Conservation (phyloP, 2,797 vertebrate genomes). For the Thaleichthys pacificus region DNA sequence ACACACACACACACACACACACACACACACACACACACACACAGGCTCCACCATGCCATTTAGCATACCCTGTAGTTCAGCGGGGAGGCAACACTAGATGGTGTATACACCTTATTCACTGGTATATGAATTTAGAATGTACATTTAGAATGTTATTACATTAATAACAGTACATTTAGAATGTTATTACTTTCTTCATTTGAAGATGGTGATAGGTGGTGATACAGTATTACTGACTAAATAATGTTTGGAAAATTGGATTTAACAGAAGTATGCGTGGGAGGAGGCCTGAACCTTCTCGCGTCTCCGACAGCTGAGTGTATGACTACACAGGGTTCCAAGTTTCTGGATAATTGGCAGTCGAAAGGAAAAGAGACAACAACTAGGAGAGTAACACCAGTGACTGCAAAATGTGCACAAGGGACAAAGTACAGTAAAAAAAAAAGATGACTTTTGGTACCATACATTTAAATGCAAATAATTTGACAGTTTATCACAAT, state of each 20-base stretch:
- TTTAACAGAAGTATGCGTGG: not conserved
- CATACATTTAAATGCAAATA: slow-evolving; percentile 5
- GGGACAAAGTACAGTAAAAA: not conserved
- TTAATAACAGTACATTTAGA: not conserved
- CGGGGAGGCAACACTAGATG: not conserved
- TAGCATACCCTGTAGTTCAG: not conserved
- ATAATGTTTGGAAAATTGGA: not conserved
- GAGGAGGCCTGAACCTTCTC: slow-evolving; percentile 7
- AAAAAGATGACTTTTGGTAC: not conserved
- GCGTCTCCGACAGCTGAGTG: slow-evolving; percentile 31
- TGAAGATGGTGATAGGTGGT: not conserved
- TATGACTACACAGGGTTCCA: slow-evolving; percentile 12
- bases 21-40: not conserved
- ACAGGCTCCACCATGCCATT: not conserved
- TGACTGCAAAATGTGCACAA: slow-evolving; percentile 15
- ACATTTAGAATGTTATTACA: too few species aligned
- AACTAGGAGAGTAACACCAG: slow-evolving; percentile 8
- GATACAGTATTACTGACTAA: too few species aligned
- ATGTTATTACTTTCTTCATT: not conserved
- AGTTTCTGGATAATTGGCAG: slow-evolving; percentile 38
- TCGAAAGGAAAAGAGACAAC: slow-evolving; percentile 20
- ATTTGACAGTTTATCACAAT: slow-evolving; percentile 36
- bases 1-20: slow-evolving; percentile 52
- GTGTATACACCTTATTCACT: not conserved
- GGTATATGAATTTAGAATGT: not conserved